Evolutionary conservation across 30 jellyfish, hydroid and myxozoan species (phyloP), one percentile per base, ranked within the genome.

Genomic region (Aurelia sp.): DNA sequence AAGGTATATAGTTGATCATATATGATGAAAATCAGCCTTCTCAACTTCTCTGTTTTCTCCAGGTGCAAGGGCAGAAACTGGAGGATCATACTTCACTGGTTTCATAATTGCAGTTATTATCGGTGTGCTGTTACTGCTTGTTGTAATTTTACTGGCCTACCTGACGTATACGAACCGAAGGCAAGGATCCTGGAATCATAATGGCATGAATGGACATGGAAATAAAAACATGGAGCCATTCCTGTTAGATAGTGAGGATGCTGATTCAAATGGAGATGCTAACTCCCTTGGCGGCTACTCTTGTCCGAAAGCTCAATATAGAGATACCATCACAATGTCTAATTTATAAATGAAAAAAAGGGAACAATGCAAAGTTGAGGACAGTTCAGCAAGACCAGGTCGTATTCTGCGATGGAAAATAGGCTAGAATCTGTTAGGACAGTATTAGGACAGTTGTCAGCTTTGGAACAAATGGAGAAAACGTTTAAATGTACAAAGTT

Each of bases 181-280:
- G 51, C 47, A 57, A 72, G 88, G 68, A 13, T 12, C 61, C 67
- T 72, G 93, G 93, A 58, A 63, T 10, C 74, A 70, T 47, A 22
- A 50, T 10, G 91, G 91, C 19, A 13, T 13, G 20, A 84, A 62
- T 55, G 88, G 82, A 31, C 78, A 73, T 48, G 63, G 77, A 1
- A 74, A 18, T 50, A 84, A 77, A 73, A 72, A 72, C n/a, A 51
- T 63, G 76, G 93, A 84, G 47, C 88, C 93, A 51, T 84, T 84
- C 74, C 18, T 84, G 63, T 60, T 84, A 22, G 88, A 84, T 30
- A 41, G 78, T 60, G 93, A 84, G 3, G 80, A 41, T 6, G 92
- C 60, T 5, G 85, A 83, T 18, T 38, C 50, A 76, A 77, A 4
- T 66, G 60, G 27, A 31, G 80, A 65, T 16, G 74, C 82, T 9